Base-by-base conservation (phyloP, 1,140 invertebrate genomes). In the Nomia melanderi region DNA sequence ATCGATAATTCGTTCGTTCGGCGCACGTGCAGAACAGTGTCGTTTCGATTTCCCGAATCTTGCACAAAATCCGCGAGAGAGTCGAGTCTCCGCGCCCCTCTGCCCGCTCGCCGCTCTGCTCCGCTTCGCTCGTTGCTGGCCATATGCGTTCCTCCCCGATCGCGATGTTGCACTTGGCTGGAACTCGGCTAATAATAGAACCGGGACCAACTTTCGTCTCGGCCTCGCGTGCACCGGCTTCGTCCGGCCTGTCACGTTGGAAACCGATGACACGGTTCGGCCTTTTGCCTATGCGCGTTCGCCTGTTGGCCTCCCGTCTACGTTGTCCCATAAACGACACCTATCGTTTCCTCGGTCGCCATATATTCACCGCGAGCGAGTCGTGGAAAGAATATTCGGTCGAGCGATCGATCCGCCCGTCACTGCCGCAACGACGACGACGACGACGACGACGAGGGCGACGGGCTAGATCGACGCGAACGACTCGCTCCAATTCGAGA, bases 131-230 rank as follows among this genome's bases (percentile, higher is more conserved):
- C 66, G 57, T 63, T 72, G 75, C 75, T 41, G 33, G 75, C 75
- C 66, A 77, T 77, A 71, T 76, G 73, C 66, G 66, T 77, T 71
- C 75, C 67, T 70, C 31, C 27, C 44, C 54, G 75, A 62, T 70
- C 76, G 60, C 70, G 60, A 72, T 64, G 69, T 64, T 79, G 71
- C 77, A 79, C 77, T 75, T 79, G 77, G 71, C 72, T 76, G 77
- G 77, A 75, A 74, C 63, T 62, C 56, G 33, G 72, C 77, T 79
- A 79, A 79, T 75, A 79, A 79, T 79, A 79, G 77, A 65, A 79
- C 77, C 54, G 60, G 72, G 53, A 67, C 77, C 44, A 79, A 79
- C 77, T 76, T 79, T 79, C 77, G 77, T 79, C 77, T 57, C 56
- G 44, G 33, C 41, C 39, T 64, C 70, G 76, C 70, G 57, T 73